These are phyloP conservation scores for Seira musarum DNA, from an alignment of 2,888 invertebrate genomes.

Conservation along the genomic window DNA sequence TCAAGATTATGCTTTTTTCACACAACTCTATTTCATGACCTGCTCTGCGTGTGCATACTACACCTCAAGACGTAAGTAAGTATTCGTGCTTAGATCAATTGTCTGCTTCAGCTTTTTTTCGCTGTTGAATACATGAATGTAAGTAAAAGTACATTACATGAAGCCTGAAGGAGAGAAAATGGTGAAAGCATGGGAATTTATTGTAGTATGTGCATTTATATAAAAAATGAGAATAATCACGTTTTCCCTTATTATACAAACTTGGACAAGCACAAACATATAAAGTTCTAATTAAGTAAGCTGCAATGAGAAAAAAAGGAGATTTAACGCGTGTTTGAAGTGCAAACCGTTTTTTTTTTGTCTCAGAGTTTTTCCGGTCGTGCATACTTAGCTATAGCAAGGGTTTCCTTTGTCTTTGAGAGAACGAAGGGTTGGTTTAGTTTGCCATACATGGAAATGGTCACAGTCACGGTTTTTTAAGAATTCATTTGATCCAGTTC, in stretches of 20 bases:
- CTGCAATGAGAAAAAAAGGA: too few species aligned
- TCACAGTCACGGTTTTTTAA: not conserved
- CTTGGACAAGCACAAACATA: conserved; percentile 4
- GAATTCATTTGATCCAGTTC: not conserved
- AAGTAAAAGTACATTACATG: too few species aligned
- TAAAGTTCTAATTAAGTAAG: conserved; percentile 47
- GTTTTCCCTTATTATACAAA: conserved; percentile 44
- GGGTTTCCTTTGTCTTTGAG: too few species aligned
- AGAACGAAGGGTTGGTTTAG: too few species aligned
- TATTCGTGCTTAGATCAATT: conserved; percentile 33
- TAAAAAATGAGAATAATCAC: conserved; percentile 41
- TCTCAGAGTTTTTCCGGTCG: too few species aligned
- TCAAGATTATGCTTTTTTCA: too few species aligned
- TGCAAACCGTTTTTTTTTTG: conserved; percentile 5
- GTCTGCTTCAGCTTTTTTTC: not conserved
- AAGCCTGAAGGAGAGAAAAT: not conserved
- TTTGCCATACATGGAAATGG: too few species aligned
- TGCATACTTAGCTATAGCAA: not conserved
- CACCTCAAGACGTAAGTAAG: too few species aligned
- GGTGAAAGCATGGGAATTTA: not conserved
- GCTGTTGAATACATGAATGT: not conserved
- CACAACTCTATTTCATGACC: too few species aligned
- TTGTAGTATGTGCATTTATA: conserved; percentile 3
- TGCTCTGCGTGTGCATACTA: too few species aligned
- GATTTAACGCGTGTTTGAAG: conserved; percentile 36